These are phyloP conservation scores for Pelusios castaneus DNA, from an alignment of 2,113 vertebrate genomes.

Conservation along the genomic window DNA sequence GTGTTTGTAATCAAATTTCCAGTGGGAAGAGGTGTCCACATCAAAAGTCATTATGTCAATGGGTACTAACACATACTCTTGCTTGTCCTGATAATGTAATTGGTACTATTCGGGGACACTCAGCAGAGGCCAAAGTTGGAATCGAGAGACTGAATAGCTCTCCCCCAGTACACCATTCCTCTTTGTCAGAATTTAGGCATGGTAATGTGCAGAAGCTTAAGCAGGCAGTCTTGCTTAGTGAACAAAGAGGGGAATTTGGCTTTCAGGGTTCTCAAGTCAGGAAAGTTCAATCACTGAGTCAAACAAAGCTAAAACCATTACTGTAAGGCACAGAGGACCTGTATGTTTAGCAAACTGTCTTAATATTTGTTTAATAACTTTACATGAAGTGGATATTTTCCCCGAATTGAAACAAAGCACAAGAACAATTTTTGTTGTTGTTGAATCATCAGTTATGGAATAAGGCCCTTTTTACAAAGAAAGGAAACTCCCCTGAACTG, in stretches of 20 bases:
- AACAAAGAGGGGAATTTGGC: not conserved
- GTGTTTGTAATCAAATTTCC: not conserved
- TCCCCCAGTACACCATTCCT: not conserved
- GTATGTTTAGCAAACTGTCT: slow-evolving; percentile 5
- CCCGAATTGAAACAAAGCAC: not conserved
- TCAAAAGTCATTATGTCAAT: not conserved
- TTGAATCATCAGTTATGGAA: not conserved
- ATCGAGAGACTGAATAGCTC: not conserved
- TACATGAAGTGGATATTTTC: not conserved
- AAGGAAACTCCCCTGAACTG: not conserved
- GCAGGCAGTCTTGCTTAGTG: not conserved
- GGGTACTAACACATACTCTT: not conserved
- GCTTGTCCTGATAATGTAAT: not conserved
- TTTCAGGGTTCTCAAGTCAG: not conserved
- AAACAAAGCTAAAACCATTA: not conserved
- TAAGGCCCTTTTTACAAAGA: not conserved
- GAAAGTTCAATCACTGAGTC: fast-evolving
- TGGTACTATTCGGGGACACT: not conserved
- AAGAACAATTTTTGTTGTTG: not conserved
- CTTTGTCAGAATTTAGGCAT: not conserved
- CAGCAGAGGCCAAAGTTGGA: not conserved
- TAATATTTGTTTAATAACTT: not conserved
- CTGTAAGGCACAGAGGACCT: not conserved
- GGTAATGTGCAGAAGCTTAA: not conserved
- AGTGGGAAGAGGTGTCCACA: not conserved